Evolutionary conservation across 2,113 vertebrate genomes (phyloP).

Genomic region (Axis porcinus): DNA sequence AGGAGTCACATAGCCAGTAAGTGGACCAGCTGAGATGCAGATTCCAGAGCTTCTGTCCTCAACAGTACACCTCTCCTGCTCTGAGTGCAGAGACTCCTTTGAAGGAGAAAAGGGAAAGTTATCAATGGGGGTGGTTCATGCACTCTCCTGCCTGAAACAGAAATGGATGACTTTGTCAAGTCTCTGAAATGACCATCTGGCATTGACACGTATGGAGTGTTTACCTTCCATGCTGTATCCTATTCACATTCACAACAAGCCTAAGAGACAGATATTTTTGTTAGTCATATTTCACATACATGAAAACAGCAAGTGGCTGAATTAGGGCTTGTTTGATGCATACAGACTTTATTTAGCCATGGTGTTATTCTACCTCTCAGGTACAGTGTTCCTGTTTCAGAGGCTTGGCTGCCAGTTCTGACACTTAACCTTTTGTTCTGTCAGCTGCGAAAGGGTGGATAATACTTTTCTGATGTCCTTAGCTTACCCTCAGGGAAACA

Average conservation of each 20-base stretch:
- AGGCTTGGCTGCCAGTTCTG: neutral
- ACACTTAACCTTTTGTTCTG: slow-evolving; percentile 30
- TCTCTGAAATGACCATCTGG: neutral
- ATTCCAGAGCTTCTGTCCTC: neutral
- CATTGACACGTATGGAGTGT: neutral
- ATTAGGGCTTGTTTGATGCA: neutral
- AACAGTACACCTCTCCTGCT: neutral
- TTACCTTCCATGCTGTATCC: neutral
- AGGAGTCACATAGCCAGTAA: neutral
- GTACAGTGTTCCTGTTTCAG: slow-evolving; percentile 11
- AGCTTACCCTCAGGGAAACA: neutral
- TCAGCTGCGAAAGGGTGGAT: neutral
- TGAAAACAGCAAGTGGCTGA: neutral
- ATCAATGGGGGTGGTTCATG: neutral
- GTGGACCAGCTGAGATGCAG: neutral
- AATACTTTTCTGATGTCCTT: slow-evolving; percentile 3
- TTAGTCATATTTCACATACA: slow-evolving; percentile 28
- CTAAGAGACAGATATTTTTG: neutral
- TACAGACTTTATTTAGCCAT: neutral
- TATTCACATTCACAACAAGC: neutral
- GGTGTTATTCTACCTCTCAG: neutral
- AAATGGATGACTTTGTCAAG: neutral
- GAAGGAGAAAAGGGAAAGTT: neutral
- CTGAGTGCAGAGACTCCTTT: neutral
- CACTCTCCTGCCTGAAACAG: neutral